phyloP scores from a whole-genome alignment of 2,113 vertebrate species.

The Mirza zaza region DNA sequence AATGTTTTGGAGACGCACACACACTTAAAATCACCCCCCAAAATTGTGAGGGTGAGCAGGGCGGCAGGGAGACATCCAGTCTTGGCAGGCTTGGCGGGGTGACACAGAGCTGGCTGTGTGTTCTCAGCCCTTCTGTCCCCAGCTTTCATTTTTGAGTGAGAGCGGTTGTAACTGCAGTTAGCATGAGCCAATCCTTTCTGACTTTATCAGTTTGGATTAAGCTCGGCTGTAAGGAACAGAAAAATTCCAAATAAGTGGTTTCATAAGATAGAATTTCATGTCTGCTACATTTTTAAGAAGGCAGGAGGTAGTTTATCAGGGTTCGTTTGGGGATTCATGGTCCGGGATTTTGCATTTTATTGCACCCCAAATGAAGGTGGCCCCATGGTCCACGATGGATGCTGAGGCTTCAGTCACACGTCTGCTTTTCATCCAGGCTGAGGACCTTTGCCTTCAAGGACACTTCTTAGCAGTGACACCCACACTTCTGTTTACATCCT shows the following conservation, averaged over 20 bases:
- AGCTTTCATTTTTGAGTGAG: conserved; percentile 23
- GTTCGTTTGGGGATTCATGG: background rate
- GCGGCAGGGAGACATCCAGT: background rate
- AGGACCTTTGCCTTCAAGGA: background rate
- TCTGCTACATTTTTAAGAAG: background rate
- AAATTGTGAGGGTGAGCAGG: background rate
- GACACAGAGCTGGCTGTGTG: background rate
- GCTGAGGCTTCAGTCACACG: background rate
- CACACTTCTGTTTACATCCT: background rate
- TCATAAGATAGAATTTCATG: background rate
- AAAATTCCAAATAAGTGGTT: conserved; percentile 23
- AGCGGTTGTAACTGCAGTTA: background rate
- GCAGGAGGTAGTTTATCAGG: background rate
- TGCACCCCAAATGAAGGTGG: background rate
- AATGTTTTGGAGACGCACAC: background rate
- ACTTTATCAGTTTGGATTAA: background rate
- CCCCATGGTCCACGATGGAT: background rate
- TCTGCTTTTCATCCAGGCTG: background rate
- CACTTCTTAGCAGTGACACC: background rate
- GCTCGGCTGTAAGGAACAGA: background rate
- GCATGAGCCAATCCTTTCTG: background rate
- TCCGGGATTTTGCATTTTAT: background rate
- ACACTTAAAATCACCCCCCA: background rate
- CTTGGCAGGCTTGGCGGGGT: background rate
- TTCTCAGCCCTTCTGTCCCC: background rate